Evolutionary conservation across 2,113 vertebrate species (phyloP).

Genomic region (Psilopogon haemacephalus): DNA sequence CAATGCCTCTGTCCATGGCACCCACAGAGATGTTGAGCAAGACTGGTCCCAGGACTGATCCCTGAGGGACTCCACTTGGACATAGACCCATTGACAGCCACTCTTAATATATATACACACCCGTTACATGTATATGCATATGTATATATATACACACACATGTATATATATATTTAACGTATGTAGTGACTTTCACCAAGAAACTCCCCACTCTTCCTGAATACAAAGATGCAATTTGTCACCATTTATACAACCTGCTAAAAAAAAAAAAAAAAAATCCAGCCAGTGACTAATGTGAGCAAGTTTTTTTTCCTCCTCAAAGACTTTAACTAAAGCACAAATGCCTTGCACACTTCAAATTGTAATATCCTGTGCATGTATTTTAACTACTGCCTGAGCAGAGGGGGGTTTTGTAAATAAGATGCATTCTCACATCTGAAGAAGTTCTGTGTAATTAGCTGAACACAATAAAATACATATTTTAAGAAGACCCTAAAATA

Average conservation of each 20-base stretch:
- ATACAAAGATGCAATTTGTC: constrained; percentile 77
- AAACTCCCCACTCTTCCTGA: constrained; percentile 71
- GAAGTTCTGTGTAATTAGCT: neutral
- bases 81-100: too few species aligned
- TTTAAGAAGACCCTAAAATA: constrained; percentile 8
- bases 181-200: constrained; percentile 75
- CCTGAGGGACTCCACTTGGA: too few species aligned
- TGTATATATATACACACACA: too few species aligned
- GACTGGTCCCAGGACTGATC: too few species aligned
- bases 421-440: constrained; percentile 35
- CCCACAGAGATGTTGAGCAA: too few species aligned
- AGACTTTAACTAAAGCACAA: constrained; percentile 76
- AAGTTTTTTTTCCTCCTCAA: constrained; percentile 64
- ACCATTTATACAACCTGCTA: constrained; percentile 73
- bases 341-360: constrained; percentile 64
- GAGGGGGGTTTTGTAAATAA: constrained; percentile 12
- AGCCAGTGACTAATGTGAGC: constrained; percentile 74
- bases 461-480: neutral
- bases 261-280: too few species aligned
- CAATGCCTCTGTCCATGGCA: too few species aligned
- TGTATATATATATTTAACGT: constrained; percentile 63
- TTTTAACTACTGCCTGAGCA: constrained; percentile 54
- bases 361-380: constrained; percentile 29
- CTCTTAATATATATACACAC: too few species aligned
- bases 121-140: too few species aligned